Evolutionary conservation across 2,113 vertebrate species (phyloP).

Genomic region (Raphicerus campestris): DNA sequence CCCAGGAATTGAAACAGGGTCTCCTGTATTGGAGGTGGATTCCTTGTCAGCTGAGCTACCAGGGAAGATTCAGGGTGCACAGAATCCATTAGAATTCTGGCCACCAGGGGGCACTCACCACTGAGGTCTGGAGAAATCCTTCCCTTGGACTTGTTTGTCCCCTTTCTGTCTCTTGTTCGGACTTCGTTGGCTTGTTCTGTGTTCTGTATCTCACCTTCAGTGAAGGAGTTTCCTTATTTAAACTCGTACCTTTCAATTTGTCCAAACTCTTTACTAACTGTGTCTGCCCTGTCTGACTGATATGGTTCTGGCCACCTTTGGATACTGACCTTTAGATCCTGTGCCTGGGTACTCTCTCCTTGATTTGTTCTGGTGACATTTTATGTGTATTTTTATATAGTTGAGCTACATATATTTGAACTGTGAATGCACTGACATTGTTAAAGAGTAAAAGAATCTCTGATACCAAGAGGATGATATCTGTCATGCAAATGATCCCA

Average conservation of each 20-base stretch:
- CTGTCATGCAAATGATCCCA: conserved; percentile 81
- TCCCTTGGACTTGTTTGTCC: neutral
- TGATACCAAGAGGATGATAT: conserved; percentile 83
- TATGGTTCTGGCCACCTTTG: neutral
- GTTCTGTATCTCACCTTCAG: neutral
- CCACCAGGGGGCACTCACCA: neutral
- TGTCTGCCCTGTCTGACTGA: neutral
- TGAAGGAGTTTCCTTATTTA: neutral
- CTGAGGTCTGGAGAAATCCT: neutral
- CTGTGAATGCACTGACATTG: neutral
- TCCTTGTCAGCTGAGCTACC: neutral
- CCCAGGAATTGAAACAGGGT: neutral
- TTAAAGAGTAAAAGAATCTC: neutral
- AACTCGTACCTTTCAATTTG: neutral
- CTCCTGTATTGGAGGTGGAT: neutral
- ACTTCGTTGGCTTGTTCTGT: neutral
- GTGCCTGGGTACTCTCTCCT: neutral
- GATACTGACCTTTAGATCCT: neutral
- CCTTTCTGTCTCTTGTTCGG: neutral
- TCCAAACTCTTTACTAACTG: neutral
- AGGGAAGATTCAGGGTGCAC: neutral
- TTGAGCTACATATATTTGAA: neutral
- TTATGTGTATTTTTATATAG: neutral
- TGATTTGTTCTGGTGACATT: neutral
- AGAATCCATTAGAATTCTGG: neutral